Evolutionary conservation across 2,888 invertebrate species (phyloP), one percentile per base, ranked within the genome.

Genomic region (Neoascia interrupta): DNA sequence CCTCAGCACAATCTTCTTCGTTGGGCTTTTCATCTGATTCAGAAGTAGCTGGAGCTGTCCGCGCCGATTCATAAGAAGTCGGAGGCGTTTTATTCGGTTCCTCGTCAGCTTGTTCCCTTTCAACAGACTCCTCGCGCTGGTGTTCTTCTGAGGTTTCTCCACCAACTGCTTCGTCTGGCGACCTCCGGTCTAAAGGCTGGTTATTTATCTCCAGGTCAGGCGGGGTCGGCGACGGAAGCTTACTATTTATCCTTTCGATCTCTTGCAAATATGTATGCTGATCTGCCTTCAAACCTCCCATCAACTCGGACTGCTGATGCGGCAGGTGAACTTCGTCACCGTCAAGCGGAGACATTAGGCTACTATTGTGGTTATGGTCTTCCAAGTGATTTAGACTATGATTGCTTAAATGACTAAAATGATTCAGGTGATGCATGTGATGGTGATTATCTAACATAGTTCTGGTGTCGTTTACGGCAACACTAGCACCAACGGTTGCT

Each of bases 261-360:
- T 83, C 83, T 19, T 79, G 81, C 54, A 83, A 82, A 84, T 83
- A 84, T 82, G 84, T 84, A 68, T 84, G 84, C 68, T 82, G 82
- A 75, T 76, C 47, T 54, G 63, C 21, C 41, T 76, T 49, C 47
- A 56, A 34, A 47, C 79, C 79, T 1, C 79, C 79, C 79, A 79
- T 73, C 21, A 43, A 41, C 18, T 79, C 79, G 0, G 66, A 45
- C 28, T 79, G 64, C 49, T 66, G 72, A 6, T 54, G 73, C 3
- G 76, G 72, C 49, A 49, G 34, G 8, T 49, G 72, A 8, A 36
- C 49, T 13, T 73, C 73, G 4, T 73, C 66, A 8, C 61, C 41
- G 31, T 79, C 73, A 31, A 68, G 37, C 19, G 80, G 75, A 36
- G 81, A 70, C 73, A 81, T 81, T 45, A 79, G 58, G 51, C 61